Base-by-base conservation (phyloP, 2,113 vertebrate species). In the Solea senegalensis region DNA sequence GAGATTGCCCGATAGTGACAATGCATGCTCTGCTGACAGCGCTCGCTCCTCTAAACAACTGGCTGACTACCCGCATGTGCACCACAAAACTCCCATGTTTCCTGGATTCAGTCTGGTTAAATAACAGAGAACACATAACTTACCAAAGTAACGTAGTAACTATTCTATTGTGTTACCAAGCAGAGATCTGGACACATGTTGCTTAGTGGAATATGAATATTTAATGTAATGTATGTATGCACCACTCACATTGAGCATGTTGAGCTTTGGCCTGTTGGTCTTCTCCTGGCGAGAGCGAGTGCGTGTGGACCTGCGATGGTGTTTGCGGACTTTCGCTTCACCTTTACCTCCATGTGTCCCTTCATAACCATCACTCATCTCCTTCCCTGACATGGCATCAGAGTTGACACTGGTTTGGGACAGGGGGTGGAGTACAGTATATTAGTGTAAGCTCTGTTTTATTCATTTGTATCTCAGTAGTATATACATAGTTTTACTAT, bases 281-380 rank as follows among this genome's bases (percentile, higher is more conserved):
- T 95, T 97, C 88, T 99, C 98, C 80, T 97, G 97, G 27, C 98
- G 95, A 0, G 97, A 98, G 3, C 97, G 96, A 2, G 95, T 93
- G 0, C 97, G 96, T 0, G 95, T 92, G 5, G 97, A 98, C 75
- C 95, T 95, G 72, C 97, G 96, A 84, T 98, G 97, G 72, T 95
- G 95, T 72, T 94, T 99, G 67, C 96, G 95, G 1, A 94, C 86
- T 84, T 95, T 97, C 54, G 91, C 94, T 41, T 98, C 97, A 12
- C 94, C 94, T 86, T 94, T 97, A 39, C 95, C 90, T 69, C 94
- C 91, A 52, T 95, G 92, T 3, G 92, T 86, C 1, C 96, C 96
- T 62, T 99, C 98, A 9, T 94, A 95, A 72, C 95, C 94, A 59
- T 99, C 98, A 51, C 95, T 98, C 95, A 97, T 95, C 84, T 99